These are phyloP conservation scores for Diplodus sargus DNA, from an alignment of 2,797 vertebrate genomes.

Conservation along the genomic window DNA sequence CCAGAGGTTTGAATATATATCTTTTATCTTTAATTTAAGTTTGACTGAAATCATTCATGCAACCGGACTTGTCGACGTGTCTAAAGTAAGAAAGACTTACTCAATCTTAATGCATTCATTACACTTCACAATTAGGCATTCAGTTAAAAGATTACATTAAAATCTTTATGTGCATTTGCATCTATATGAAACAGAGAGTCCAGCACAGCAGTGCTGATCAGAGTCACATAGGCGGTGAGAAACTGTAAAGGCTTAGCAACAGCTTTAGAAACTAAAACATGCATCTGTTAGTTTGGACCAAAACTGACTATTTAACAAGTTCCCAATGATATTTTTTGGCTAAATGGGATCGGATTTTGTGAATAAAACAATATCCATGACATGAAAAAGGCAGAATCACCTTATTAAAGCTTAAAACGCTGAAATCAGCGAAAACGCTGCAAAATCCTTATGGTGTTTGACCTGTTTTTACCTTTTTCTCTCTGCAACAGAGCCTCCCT, in stretches of 20 bases:
- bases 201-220: too few relatives aligned
- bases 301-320: not conserved
- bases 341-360: not conserved
- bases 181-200: too few relatives aligned
- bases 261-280: slow-evolving; percentile 2
- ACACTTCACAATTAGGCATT: too few relatives aligned
- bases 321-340: not conserved
- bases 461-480: not conserved
- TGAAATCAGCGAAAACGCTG: not conserved
- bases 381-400: not conserved
- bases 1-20: too few relatives aligned
- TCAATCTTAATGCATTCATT: too few relatives aligned
- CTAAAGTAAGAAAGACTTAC: too few relatives aligned
- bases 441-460: too few relatives aligned
- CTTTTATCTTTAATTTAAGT: too few relatives aligned
- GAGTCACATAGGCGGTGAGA: not conserved
- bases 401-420: not conserved
- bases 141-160: too few relatives aligned
- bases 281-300: not conserved
- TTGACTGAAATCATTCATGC: too few relatives aligned
- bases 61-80: too few relatives aligned
- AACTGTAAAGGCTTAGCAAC: not conserved
- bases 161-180: too few relatives aligned
- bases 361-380: not conserved
- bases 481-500: slow-evolving; percentile 30